Percentiles rank a stretch among this genome's conserved stretches.
Conservation (phyloP, 2,797 vertebrate species). For the Catamblyrhynchus diadema region DNA sequence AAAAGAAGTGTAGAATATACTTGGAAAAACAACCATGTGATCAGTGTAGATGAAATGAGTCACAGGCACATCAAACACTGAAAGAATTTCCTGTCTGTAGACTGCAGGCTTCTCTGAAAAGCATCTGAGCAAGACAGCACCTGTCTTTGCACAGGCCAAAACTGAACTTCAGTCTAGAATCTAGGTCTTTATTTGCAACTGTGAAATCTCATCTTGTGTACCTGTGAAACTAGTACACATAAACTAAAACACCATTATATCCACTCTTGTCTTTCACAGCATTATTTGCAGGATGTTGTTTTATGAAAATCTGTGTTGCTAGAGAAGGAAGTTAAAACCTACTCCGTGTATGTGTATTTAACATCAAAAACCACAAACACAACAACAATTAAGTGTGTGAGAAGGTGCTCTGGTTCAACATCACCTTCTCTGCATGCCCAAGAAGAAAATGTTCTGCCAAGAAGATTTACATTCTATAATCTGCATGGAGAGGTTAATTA, state of each 20-base stretch:
- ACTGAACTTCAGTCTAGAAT: not conserved
- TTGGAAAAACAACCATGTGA: conserved; percentile 46
- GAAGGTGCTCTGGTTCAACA: not conserved
- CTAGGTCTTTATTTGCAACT: not conserved
- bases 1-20: not conserved
- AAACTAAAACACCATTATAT: not conserved
- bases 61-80: conserved; percentile 69
- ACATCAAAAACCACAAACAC: not conserved
- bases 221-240: not conserved
- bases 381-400: not conserved
- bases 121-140: conserved; percentile 31
- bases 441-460: conserved; percentile 17
- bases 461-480: conserved; percentile 3
- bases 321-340: not conserved
- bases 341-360: not conserved
- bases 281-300: not conserved
- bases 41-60: conserved; percentile 71
- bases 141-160: not conserved
- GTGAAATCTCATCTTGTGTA: not conserved
- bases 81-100: conserved; percentile 80
- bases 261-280: not conserved
- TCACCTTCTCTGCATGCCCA: not conserved
- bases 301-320: not conserved
- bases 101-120: conserved; percentile 54
- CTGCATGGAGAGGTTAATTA: conserved; percentile 13